A percentile compares a stretch with the other conserved stretches of the same genome.
Evolutionary conservation across 2,888 invertebrate species (phyloP).

Genomic region (Gibbula magus): DNA sequence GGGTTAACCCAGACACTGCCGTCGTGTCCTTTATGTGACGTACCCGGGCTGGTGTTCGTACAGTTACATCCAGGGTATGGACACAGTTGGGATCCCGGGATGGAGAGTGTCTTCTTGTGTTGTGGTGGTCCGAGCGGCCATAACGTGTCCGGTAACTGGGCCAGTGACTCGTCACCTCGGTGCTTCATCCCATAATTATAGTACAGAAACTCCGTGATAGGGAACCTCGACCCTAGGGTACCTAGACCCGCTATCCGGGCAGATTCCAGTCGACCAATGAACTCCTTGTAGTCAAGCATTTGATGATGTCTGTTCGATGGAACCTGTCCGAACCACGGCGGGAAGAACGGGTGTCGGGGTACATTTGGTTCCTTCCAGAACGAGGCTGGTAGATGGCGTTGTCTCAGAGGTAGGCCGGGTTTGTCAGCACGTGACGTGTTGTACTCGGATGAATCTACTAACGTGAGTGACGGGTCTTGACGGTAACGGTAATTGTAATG

Average conservation of each 20-base stretch:
- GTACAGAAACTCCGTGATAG: conserved; percentile 38
- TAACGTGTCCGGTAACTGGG: background rate
- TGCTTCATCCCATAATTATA: conserved; percentile 38
- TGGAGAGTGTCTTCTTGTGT: background rate
- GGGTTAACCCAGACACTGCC: background rate
- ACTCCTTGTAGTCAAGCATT: conserved; percentile 30
- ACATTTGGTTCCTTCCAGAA: conserved; percentile 42
- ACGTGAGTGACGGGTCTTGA: background rate
- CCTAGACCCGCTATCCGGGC: conserved; percentile 21
- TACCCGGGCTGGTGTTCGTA: background rate
- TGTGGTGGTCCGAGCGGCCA: background rate
- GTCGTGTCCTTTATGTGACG: background rate
- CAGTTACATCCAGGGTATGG: background rate
- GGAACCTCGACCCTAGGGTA: conserved; percentile 26
- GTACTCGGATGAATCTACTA: background rate
- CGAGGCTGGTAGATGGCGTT: conserved; percentile 38
- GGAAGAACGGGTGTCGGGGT: background rate
- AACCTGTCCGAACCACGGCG: background rate
- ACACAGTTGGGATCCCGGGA: background rate
- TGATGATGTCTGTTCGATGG: conserved; percentile 6
- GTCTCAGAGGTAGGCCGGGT: conserved; percentile 28
- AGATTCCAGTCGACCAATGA: conserved; percentile 32
- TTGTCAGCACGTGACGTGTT: background rate
- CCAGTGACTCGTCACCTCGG: background rate
- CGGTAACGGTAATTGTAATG: background rate